These are phyloP conservation scores for Lophochroa leadbeateri DNA, from an alignment of 2,113 vertebrate genomes.

Conservation along the genomic window DNA sequence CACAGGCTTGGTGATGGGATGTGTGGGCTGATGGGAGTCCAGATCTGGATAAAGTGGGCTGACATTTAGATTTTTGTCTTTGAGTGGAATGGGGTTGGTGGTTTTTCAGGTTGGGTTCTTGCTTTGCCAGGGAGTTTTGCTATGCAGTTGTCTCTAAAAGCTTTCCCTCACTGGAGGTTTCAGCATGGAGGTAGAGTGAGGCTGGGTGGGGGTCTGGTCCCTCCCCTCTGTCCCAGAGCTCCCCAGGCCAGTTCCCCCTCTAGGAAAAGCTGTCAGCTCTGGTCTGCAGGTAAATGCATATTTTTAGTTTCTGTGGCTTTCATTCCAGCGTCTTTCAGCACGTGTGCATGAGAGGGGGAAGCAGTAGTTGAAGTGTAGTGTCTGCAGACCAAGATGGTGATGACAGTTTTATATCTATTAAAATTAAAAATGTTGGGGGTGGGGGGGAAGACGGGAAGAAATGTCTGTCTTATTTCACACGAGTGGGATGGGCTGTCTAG, in stretches of 20 bases:
- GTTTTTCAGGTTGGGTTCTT: neutral
- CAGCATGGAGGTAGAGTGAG: rapidly evolving
- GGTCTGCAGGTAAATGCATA: neutral
- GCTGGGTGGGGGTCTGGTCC: neutral
- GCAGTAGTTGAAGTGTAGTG: neutral
- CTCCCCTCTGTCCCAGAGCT: neutral
- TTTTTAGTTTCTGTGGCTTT: neutral
- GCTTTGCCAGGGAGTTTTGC: neutral
- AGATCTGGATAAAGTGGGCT: neutral
- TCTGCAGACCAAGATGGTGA: neutral
- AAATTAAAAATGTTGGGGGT: neutral
- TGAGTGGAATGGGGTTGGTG: neutral
- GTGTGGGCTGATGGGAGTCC: neutral
- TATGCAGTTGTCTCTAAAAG: neutral
- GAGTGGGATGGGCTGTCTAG: neutral
- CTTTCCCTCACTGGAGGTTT: neutral
- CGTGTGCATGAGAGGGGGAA: neutral
- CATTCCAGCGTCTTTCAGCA: neutral
- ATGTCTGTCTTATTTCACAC: neutral
- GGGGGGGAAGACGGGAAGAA: neutral
- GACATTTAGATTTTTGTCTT: neutral
- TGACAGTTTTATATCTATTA: neutral
- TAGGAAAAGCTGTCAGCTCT: neutral
- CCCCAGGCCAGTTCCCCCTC: rapidly evolving
- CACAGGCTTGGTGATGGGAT: neutral